Conservation (phyloP, 2,113 vertebrate species). For the Nannospalax galili region DNA sequence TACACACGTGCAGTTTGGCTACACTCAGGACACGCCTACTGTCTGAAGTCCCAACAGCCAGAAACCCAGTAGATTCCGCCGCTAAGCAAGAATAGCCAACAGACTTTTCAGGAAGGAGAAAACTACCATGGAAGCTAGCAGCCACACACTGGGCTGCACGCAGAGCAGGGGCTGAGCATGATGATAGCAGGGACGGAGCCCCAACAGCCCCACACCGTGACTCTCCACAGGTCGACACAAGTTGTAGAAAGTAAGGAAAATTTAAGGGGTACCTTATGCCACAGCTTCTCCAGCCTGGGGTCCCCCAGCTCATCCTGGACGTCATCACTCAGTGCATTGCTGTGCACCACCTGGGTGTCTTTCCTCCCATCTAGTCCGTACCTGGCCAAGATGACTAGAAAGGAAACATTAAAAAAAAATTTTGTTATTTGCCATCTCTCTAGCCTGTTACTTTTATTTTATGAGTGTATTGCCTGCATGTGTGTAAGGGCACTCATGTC, state of each 20-base stretch:
- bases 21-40: no score
- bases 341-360: slow-evolving; percentile 86
- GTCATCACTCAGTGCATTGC: slow-evolving; percentile 90
- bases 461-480: no score
- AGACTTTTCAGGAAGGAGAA: background rate
- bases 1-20: no score
- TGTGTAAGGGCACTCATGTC: no score
- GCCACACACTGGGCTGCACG: background rate
- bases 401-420: background rate
- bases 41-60: background rate
- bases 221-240: rapidly evolving
- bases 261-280: slow-evolving; percentile 91
- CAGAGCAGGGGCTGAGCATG: background rate
- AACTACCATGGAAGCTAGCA: no score
- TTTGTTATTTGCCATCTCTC: no score
- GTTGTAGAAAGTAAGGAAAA: rapidly evolving
- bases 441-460: no score
- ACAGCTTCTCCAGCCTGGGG: slow-evolving; percentile 95
- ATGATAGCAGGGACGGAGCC: background rate
- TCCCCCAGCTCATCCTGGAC: slow-evolving; percentile 92
- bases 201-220: background rate
- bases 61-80: background rate
- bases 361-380: slow-evolving; percentile 96
- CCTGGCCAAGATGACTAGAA: slow-evolving; percentile 94
- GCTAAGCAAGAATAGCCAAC: background rate